A percentile compares a stretch with the other conserved stretches of the same genome.
These are phyloP conservation scores for Pholis gunnellus DNA, from an alignment of 2,113 vertebrate species.

Conservation along the genomic window DNA sequence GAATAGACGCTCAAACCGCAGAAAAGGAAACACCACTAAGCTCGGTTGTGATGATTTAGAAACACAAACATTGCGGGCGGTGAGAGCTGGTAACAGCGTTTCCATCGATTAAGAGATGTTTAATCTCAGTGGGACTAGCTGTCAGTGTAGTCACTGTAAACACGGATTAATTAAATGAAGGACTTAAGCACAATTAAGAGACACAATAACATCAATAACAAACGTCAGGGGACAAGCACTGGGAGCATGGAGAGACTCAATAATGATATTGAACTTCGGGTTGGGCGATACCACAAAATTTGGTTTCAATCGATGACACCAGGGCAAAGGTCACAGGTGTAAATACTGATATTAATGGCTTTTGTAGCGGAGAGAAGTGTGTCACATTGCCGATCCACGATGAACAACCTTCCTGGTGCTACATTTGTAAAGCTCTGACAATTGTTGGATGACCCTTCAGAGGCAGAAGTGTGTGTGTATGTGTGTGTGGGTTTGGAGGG, in stretches of 20 bases:
- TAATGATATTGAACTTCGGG: background rate
- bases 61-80: background rate
- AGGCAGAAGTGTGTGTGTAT: constrained; percentile 1
- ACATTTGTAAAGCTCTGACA: background rate
- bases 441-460: background rate
- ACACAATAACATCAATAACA: background rate
- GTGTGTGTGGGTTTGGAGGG: background rate
- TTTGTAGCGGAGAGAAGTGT: background rate
- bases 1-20: background rate
- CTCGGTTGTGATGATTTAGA: background rate
- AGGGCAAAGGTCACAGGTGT: background rate
- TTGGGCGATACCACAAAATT: background rate
- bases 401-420: background rate
- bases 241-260: background rate
- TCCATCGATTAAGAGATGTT: background rate
- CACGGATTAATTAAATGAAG: background rate
- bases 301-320: background rate
- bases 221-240: background rate
- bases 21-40: too few species aligned
- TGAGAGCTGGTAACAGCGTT: background rate
- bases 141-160: background rate
- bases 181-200: background rate
- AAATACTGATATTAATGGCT: background rate
- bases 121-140: background rate
- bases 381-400: background rate